Evolutionary conservation across 2,113 vertebrate genomes (phyloP).

Genomic region (sheep (Ovis aries)): ARS-UI_Ramb_v3.0 NC_056055.1:17129501-17130000

Average conservation of each 20-base stretch:
- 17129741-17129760: neutral
- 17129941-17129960: neutral
- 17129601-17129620: neutral
- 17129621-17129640: neutral
- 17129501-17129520: neutral
- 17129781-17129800: neutral
- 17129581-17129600: neutral
- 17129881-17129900: neutral
- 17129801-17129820: neutral
- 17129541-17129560: neutral
- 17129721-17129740: neutral
- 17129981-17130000: neutral
- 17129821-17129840: neutral
- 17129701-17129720: neutral
- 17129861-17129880: neutral
- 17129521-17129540: neutral
- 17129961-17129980: neutral
- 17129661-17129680: neutral
- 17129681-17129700: neutral
- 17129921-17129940: neutral
- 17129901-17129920: neutral
- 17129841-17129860: neutral
- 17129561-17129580: neutral
- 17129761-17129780: neutral
- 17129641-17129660: neutral